phyloP scores from a whole-genome alignment of 37 sponge, comb jelly and placozoan species.

The Sycon ciliatum region DNA sequence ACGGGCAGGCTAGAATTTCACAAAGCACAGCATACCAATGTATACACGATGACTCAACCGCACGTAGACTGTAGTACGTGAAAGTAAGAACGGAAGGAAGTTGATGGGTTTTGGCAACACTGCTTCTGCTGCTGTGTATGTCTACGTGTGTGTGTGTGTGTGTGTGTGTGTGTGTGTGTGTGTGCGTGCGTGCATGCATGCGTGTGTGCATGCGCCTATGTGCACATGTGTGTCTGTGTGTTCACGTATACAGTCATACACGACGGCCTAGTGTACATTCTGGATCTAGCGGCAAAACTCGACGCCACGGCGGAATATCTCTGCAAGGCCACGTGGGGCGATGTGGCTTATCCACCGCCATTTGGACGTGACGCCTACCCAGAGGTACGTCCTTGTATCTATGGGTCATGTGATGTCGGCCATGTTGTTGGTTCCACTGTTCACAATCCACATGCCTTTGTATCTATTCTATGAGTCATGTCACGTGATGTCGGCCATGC shows the following conservation, averaged over 20 bases:
- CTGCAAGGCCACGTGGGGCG: slow-evolving; percentile 77
- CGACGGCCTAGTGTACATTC: slow-evolving; percentile 43
- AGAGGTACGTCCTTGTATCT: slow-evolving; percentile 35
- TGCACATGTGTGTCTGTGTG: slow-evolving; percentile 1
- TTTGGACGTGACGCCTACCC: slow-evolving; percentile 88
- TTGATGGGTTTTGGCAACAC: background rate
- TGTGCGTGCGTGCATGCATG: slow-evolving; percentile 16
- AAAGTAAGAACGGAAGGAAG: too few relatives aligned
- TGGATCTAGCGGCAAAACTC: slow-evolving; percentile 87
- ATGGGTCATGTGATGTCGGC: too few relatives aligned
- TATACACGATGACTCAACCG: too few relatives aligned
- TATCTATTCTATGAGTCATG: too few relatives aligned
- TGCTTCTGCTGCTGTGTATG: background rate
- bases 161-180: slow-evolving; percentile 17
- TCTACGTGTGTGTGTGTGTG: background rate
- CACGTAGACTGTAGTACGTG: too few relatives aligned
- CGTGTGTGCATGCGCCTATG: slow-evolving; percentile 5
- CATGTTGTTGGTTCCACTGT: too few relatives aligned
- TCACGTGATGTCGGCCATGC: too few relatives aligned
- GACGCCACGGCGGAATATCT: slow-evolving; percentile 92
- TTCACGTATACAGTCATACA: slow-evolving; percentile 40
- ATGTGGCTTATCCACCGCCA: slow-evolving; percentile 80
- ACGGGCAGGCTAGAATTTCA: too few relatives aligned
- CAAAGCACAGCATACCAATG: too few relatives aligned
- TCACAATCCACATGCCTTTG: too few relatives aligned